Percentiles rank a stretch among this genome's conserved stretches.
These are phyloP conservation scores for Microcebus griseorufus DNA, from an alignment of 2,113 vertebrate genomes.

Conservation along the genomic window DNA sequence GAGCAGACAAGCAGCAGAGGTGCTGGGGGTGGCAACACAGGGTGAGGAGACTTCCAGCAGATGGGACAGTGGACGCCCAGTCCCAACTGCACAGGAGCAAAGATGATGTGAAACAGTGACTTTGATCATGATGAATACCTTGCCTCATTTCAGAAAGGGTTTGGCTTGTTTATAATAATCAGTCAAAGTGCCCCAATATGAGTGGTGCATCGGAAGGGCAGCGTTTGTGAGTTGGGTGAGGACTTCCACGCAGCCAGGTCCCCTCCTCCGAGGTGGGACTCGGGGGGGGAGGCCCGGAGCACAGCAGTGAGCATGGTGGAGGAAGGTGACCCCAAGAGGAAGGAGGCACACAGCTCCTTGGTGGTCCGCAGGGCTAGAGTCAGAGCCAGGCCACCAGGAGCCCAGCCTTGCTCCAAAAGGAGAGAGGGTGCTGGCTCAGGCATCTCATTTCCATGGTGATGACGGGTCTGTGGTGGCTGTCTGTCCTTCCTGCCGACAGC, in stretches of 20 bases:
- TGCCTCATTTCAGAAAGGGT: background rate
- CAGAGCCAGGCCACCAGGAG: background rate
- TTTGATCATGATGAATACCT: background rate
- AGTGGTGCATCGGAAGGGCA: background rate
- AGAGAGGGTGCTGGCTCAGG: background rate
- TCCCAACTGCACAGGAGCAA: background rate
- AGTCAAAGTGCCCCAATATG: accelerated
- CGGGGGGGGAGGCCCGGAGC: background rate
- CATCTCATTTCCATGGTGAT: background rate
- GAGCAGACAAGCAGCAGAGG: background rate
- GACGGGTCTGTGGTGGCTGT: background rate
- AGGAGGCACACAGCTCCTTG: background rate
- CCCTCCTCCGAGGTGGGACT: background rate
- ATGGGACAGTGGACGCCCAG: background rate
- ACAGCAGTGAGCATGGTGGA: background rate
- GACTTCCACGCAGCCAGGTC: background rate
- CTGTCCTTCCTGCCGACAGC: background rate
- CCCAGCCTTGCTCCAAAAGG: background rate
- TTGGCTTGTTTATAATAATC: too few species aligned
- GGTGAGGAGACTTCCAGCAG: background rate
- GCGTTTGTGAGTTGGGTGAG: background rate
- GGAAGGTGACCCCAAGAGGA: background rate
- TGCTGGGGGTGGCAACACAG: accelerated
- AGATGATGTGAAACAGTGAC: background rate
- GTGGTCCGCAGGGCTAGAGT: background rate